These are phyloP conservation scores for Bubo scandiacus DNA, from an alignment of 2,113 vertebrate genomes.

Conservation along the genomic window DNA sequence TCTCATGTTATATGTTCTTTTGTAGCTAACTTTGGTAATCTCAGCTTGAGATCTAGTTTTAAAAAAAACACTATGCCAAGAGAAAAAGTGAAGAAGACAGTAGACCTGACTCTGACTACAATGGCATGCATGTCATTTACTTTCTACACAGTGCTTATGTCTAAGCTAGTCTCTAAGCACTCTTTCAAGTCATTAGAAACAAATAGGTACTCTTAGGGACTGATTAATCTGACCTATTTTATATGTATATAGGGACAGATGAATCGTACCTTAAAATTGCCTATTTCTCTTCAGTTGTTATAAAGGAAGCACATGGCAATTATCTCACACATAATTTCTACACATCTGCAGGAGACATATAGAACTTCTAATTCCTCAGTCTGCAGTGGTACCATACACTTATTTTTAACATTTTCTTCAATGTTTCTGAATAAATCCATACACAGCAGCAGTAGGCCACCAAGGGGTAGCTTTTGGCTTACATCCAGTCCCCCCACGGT, in stretches of 20 bases:
- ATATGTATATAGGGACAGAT: not conserved
- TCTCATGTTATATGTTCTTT: not conserved
- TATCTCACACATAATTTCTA: not conserved
- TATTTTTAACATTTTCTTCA: not conserved
- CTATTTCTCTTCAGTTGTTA: not conserved
- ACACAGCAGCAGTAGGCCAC: not conserved
- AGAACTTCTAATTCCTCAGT: not conserved
- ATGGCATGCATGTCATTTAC: not conserved
- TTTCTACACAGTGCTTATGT: not conserved
- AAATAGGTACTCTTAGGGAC: not conserved
- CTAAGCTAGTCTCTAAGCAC: not conserved
- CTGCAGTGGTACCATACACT: not conserved
- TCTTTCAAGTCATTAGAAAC: not conserved
- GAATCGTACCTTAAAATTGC: not conserved
- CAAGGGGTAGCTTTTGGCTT: not conserved
- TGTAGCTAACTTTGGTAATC: not conserved
- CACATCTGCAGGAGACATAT: not conserved
- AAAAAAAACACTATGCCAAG: not conserved
- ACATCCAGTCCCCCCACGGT: accelerated
- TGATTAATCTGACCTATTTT: not conserved
- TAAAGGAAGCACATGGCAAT: not conserved
- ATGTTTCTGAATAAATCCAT: not conserved
- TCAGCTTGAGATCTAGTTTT: not conserved
- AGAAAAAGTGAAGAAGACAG: not conserved
- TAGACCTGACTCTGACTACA: not conserved